A percentile compares a stretch with the other conserved stretches of the same genome.
These are phyloP conservation scores for Cryptosula pallasiana DNA, from an alignment of 2,888 invertebrate genomes.

Conservation along the genomic window DNA sequence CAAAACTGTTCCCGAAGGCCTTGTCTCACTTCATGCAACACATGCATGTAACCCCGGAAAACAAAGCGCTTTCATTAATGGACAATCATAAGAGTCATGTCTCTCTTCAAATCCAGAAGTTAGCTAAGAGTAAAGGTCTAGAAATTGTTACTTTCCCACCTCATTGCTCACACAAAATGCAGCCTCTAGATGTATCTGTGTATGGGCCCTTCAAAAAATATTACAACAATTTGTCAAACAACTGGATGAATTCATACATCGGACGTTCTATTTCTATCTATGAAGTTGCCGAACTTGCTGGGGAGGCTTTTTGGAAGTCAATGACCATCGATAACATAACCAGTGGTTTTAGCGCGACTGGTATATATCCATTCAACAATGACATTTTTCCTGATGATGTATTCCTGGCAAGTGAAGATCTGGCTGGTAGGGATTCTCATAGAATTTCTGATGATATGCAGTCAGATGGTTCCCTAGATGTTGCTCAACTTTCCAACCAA, in stretches of 20 bases:
- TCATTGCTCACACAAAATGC: conserved; percentile 25
- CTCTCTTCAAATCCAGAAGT: neutral
- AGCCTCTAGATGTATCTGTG: conserved; percentile 26
- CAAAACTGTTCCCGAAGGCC: conserved; percentile 25
- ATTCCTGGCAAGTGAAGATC: neutral
- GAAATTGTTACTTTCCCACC: conserved; percentile 26
- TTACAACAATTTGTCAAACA: neutral
- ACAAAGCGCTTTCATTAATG: conserved; percentile 26
- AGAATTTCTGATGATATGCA: neutral
- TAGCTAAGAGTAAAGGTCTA: conserved; percentile 16
- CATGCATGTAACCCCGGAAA: neutral
- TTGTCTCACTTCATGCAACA: conserved; percentile 27
- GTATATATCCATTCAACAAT: neutral
- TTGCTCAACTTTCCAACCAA: neutral
- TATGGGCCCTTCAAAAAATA: conserved; percentile 25
- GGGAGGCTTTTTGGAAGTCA: neutral
- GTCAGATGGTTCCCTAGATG: neutral
- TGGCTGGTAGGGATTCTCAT: no score
- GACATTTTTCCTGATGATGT: neutral
- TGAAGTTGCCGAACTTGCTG: conserved; percentile 1
- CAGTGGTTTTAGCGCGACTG: neutral
- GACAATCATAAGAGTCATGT: conserved; percentile 27
- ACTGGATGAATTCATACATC: neutral
- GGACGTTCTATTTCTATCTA: neutral
- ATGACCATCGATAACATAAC: conserved; percentile 5